A percentile compares a stretch with the other conserved stretches of the same genome.
These are phyloP conservation scores for Creontiades dilutus DNA, from an alignment of 2,888 invertebrate species.

Conservation along the genomic window DNA sequence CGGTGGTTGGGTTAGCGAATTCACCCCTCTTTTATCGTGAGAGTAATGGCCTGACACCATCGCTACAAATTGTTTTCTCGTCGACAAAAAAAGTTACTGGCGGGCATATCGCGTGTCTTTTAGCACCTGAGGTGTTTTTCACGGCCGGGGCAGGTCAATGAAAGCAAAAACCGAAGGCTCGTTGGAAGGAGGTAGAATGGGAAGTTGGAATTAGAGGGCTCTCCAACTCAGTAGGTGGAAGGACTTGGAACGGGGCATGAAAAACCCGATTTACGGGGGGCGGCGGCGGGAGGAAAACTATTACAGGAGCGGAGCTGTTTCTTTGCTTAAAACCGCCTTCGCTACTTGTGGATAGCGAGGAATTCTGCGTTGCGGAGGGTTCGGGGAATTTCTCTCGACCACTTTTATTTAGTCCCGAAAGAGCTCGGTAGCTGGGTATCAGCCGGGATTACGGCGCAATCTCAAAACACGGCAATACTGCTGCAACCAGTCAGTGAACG, in stretches of 20 bases:
- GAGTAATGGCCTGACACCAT: background rate
- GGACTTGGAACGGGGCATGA: slow-evolving; percentile 1
- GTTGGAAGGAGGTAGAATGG: background rate
- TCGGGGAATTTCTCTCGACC: no score
- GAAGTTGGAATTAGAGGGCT: slow-evolving; percentile 6
- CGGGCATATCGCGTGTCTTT: slow-evolving; percentile 14
- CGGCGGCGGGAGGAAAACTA: background rate
- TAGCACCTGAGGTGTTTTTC: slow-evolving; percentile 1
- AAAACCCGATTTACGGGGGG: background rate
- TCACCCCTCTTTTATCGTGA: no score
- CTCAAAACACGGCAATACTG: no score
- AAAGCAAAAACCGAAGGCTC: slow-evolving; percentile 21
- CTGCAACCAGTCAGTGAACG: no score
- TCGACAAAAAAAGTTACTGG: background rate
- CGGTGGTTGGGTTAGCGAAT: no score
- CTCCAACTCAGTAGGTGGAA: background rate
- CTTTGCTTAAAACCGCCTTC: background rate
- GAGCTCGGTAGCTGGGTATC: no score
- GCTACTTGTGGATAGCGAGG: background rate
- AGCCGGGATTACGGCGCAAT: no score
- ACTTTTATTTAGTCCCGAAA: no score
- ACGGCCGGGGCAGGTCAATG: slow-evolving; percentile 3
- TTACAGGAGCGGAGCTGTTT: background rate
- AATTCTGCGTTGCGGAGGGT: background rate
- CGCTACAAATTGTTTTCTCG: background rate